Evolutionary conservation across 2,888 invertebrate species (phyloP).

Genomic region (Hyposoter didymator): DNA sequence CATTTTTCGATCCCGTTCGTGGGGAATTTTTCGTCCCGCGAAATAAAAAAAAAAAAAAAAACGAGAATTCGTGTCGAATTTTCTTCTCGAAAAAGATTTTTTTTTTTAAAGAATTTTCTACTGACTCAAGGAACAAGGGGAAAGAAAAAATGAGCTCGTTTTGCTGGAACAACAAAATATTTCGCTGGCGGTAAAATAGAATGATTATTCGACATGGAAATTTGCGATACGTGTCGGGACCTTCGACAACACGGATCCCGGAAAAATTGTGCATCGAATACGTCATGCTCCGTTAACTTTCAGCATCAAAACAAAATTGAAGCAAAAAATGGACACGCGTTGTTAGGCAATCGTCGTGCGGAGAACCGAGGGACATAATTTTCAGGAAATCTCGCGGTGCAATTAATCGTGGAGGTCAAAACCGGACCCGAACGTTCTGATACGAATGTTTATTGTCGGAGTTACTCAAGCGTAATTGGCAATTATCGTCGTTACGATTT

Average conservation of each 20-base stretch:
- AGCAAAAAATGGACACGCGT: neutral
- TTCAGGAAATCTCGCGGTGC: slow-evolving; percentile 9
- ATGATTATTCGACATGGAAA: neutral
- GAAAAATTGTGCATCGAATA: neutral
- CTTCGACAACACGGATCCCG: slow-evolving; percentile 25
- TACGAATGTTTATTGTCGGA: neutral
- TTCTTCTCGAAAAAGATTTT: neutral
- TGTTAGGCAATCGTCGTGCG: slow-evolving; percentile 5
- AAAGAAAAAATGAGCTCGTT: neutral
- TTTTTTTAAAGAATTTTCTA: neutral
- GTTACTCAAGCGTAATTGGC: neutral
- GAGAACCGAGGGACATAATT: neutral
- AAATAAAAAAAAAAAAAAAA: too few relatives aligned
- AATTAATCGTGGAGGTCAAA: slow-evolving; percentile 25
- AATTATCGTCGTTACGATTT: neutral
- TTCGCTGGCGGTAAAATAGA: neutral
- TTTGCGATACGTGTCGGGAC: neutral
- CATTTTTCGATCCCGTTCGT: neutral
- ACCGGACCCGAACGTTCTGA: neutral
- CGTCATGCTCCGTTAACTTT: slow-evolving; percentile 43
- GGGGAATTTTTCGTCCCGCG: too few relatives aligned
- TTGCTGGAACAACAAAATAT: neutral
- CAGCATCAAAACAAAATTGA: neutral
- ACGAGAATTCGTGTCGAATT: too few relatives aligned
- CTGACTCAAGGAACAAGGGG: neutral